Evolutionary conservation across 2,888 invertebrate species (phyloP).

Genomic region (Brachycybe producta): DNA sequence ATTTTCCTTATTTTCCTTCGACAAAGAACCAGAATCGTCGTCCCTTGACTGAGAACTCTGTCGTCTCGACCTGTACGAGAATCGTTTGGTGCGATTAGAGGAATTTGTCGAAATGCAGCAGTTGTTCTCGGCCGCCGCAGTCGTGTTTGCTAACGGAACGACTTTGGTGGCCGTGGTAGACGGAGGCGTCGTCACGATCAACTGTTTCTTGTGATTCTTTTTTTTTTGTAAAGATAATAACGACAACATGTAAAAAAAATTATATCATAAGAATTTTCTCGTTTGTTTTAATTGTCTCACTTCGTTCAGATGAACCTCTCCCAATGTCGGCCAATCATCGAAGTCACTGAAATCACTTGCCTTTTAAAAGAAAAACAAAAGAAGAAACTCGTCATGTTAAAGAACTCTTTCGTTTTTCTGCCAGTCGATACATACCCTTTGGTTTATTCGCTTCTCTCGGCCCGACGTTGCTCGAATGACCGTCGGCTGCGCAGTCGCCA

Average conservation of each 20-base stretch:
- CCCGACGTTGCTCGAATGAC: constrained; percentile 38
- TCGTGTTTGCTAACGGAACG: background rate
- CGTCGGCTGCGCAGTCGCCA: constrained; percentile 30
- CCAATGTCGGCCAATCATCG: constrained; percentile 83
- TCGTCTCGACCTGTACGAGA: constrained; percentile 19
- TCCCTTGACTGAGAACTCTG: constrained; percentile 23
- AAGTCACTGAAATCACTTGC: constrained; percentile 76
- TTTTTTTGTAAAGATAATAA: background rate
- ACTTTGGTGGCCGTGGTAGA: background rate
- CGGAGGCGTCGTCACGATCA: background rate
- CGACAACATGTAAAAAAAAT: background rate
- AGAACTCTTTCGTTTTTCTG: too few species aligned
- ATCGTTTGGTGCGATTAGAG: too few species aligned
- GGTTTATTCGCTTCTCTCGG: constrained; percentile 39
- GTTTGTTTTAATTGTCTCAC: constrained; percentile 27
- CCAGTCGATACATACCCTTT: constrained; percentile 25
- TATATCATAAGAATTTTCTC: too few species aligned
- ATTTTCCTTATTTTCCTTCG: constrained; percentile 38
- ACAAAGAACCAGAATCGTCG: constrained; percentile 37
- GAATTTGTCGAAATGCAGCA: too few species aligned
- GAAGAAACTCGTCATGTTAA: background rate
- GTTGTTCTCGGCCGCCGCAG: too few species aligned
- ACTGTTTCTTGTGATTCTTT: constrained; percentile 1
- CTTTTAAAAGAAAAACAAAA: constrained; percentile 40
- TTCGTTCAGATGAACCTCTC: constrained; percentile 42